Evolutionary conservation across 2,888 invertebrate species (phyloP), one percentile per base, ranked within the genome.

Genomic region (Pandemis heparana): DNA sequence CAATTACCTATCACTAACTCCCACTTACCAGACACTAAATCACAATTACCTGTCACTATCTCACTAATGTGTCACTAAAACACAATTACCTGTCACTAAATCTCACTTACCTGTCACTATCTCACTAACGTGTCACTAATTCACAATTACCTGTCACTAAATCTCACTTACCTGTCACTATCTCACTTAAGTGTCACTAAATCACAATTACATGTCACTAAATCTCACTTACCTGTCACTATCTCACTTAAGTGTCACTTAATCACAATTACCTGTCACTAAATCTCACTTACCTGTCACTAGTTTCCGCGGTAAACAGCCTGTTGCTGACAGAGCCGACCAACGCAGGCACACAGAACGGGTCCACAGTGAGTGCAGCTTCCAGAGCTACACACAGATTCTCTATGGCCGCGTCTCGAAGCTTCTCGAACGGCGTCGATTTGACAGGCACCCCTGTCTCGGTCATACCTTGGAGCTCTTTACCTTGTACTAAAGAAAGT

Each of bases 271-370:
- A 48, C n/a, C n/a, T n/a, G 12, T 56, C 56, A 56, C 23, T 23
- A 56, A 53, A 53, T 46, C 46, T 43, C 8, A 72, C 80, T 82
- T 82, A 97, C 97, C 97, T 97, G 83, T 97, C 97, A 77, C 97
- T 97, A 79, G 97, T 98, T 85, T 98, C 98, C 0, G 99, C 98
- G 5, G 98, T 98, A 85, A 99, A 99, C 76, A 99, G 95, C 74
- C 99, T 95, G 86, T 99, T 99, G 9, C 99, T 99, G 0, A 99
- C 97, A 48, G 98, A 98, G 0, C 99, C 99, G 1, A 99, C 97
- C 65, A 99, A 95, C 0, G 99, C 99, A 18, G 99, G 97, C 0
- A 99, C 98, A 89, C 99, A 99, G 86, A 97, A 98, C 7, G 97
- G 97, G 89, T 99, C 99, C 43, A 97, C 96, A 0, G 96, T 96